Conservation (phyloP, 2,113 vertebrate species). For the Polypterus senegalus region DNA sequence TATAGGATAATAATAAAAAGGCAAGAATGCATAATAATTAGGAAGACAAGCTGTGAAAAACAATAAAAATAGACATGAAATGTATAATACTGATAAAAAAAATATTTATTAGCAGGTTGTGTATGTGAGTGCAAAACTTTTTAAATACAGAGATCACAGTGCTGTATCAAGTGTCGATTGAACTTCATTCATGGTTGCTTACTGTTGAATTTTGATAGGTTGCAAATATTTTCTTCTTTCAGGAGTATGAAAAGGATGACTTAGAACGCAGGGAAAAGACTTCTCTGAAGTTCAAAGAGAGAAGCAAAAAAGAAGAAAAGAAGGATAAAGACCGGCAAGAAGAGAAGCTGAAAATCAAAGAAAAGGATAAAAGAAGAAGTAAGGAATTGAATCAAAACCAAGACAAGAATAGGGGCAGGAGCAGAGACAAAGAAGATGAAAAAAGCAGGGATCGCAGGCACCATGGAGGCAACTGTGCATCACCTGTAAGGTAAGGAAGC, state of each 20-base stretch:
- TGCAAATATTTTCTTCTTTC: not conserved
- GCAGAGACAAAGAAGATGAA: slow-evolving; percentile 34
- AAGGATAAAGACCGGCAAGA: slow-evolving; percentile 25
- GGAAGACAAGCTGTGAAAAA: too few relatives aligned
- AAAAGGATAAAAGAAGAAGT: slow-evolving; percentile 30
- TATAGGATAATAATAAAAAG: too few relatives aligned
- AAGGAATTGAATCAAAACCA: slow-evolving; percentile 11
- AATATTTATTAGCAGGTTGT: too few relatives aligned
- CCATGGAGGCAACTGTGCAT: slow-evolving; percentile 10
- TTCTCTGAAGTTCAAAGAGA: slow-evolving; percentile 38
- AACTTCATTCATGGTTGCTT: too few relatives aligned
- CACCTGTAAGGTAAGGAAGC: slow-evolving; percentile 32
- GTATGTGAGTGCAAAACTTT: too few relatives aligned
- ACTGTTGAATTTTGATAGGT: too few relatives aligned
- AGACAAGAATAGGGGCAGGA: slow-evolving; percentile 20
- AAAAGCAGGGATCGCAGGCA: slow-evolving; percentile 27
- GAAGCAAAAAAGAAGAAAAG: slow-evolving; percentile 42
- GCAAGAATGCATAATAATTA: too few relatives aligned
- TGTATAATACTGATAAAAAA: too few relatives aligned
- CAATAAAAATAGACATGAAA: too few relatives aligned
- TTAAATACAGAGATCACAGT: too few relatives aligned
- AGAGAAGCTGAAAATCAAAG: slow-evolving; percentile 28
- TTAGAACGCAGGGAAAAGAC: slow-evolving; percentile 39
- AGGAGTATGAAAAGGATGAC: slow-evolving; percentile 57
- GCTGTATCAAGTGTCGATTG: too few relatives aligned